These are phyloP conservation scores for Neosilurus mollespiculum DNA, from an alignment of 2,797 vertebrate species.

Conservation along the genomic window DNA sequence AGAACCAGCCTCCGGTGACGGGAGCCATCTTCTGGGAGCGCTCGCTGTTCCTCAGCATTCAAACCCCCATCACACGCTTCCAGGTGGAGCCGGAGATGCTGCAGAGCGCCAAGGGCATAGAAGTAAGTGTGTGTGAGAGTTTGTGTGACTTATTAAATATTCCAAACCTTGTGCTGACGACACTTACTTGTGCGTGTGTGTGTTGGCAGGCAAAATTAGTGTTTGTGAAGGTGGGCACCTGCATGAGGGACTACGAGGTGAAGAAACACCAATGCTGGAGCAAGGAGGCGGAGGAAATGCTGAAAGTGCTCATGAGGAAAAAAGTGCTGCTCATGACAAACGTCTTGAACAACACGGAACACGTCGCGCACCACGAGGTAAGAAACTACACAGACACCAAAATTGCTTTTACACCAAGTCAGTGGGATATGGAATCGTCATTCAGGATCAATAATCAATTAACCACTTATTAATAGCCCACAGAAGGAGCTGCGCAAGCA, in stretches of 20 bases:
- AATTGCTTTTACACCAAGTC: not conserved
- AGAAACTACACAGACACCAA: not conserved
- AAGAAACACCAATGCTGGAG: constrained; percentile 77
- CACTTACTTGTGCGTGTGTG: not conserved
- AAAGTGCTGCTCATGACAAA: constrained; percentile 69
- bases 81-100: constrained; percentile 78
- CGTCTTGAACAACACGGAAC: constrained; percentile 37
- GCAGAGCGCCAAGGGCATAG: constrained; percentile 70
- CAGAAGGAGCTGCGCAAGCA: too few species aligned
- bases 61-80: constrained; percentile 79
- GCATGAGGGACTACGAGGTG: constrained; percentile 78
- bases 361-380: constrained; percentile 60
- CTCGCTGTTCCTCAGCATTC: constrained; percentile 79
- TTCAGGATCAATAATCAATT: too few species aligned
- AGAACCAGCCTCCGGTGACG: constrained; percentile 82
- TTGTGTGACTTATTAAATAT: too few species aligned
- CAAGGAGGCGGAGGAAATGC: constrained; percentile 60
- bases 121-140: constrained; percentile 63
- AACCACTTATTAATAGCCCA: too few species aligned
- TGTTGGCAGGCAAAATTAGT: constrained; percentile 76
- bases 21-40: constrained; percentile 87
- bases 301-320: constrained; percentile 80
- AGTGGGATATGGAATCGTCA: too few species aligned
- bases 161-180: too few species aligned
- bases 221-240: constrained; percentile 75